Conservation (phyloP, 1,140 invertebrate species). For the Drosophila nigromelanica region DNA sequence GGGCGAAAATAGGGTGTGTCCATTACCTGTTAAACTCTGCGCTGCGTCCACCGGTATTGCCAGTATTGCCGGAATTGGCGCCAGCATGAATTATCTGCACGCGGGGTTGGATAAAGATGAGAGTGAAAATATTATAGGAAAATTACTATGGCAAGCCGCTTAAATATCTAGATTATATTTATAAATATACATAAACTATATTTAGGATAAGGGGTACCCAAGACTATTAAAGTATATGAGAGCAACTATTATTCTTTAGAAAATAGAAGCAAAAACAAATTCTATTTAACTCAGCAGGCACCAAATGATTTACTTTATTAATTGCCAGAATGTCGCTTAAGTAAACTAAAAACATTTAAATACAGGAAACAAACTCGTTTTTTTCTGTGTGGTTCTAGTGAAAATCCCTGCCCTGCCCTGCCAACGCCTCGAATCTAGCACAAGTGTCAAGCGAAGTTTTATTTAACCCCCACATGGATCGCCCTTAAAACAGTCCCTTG, state of each 20-base stretch:
- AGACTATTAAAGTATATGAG: too few species aligned
- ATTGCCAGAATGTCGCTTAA: conserved; percentile 31
- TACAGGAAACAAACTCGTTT: conserved; percentile 23
- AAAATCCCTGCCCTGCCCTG: conserved; percentile 6
- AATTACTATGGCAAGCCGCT: background rate
- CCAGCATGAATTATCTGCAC: conserved; percentile 83
- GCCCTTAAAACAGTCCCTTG: conserved; percentile 60
- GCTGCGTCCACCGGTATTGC: conserved; percentile 39
- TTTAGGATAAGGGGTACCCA: background rate
- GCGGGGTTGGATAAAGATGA: conserved; percentile 20
- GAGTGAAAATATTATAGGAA: conserved; percentile 19
- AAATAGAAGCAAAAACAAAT: conserved; percentile 5
- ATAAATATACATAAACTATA: background rate
- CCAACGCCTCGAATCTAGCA: conserved; percentile 35
- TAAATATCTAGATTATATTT: conserved; percentile 8
- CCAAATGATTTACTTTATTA: conserved; percentile 39
- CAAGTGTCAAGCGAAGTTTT: conserved; percentile 59
- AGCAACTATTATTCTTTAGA: background rate
- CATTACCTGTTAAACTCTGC: conserved; percentile 77
- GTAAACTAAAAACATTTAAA: conserved; percentile 38
- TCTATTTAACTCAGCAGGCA: conserved; percentile 22
- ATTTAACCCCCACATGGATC: conserved; percentile 35
- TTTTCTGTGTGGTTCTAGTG: conserved; percentile 19
- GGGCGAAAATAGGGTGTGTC: conserved; percentile 1
- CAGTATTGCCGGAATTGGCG: conserved; percentile 54